Evolutionary conservation across 2,113 vertebrate species (phyloP).

Genomic region (Canis aureus): DNA sequence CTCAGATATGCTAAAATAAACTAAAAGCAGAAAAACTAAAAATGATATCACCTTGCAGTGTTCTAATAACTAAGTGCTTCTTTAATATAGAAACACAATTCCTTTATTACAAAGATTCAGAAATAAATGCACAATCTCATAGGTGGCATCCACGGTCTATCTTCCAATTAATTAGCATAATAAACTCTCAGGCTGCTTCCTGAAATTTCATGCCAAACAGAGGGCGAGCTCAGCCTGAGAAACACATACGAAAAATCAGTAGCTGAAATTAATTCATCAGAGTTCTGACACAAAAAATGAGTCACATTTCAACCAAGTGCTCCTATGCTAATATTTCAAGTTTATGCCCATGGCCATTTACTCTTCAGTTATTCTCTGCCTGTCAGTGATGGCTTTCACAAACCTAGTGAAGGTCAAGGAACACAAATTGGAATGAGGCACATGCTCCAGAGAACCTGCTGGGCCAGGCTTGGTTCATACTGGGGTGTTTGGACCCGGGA

Average conservation of each 20-base stretch:
- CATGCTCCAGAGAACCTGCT: not conserved
- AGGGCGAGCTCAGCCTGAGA: not conserved
- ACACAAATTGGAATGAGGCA: not conserved
- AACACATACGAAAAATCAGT: not conserved
- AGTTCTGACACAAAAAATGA: constrained; percentile 47
- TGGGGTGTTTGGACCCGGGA: constrained; percentile 17
- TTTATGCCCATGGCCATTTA: not conserved
- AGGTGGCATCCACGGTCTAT: not conserved
- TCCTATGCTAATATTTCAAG: not conserved
- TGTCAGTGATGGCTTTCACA: not conserved
- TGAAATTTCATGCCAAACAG: not conserved
- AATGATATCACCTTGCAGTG: not conserved
- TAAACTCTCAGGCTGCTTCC: not conserved
- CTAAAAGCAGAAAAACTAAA: not conserved
- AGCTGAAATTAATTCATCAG: constrained; percentile 50
- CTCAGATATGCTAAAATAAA: constrained; percentile 31
- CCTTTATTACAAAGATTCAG: not conserved
- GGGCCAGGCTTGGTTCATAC: not conserved
- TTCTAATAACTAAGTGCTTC: not conserved
- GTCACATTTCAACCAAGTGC: not conserved
- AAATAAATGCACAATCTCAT: not conserved
- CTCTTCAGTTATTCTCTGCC: not conserved
- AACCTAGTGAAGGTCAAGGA: constrained; percentile 52
- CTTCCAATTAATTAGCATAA: not conserved
- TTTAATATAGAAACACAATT: not conserved